Evolutionary conservation across 2,113 vertebrate genomes (phyloP), one percentile per base, ranked within the genome.

Genomic region (Copsychus sechellarum): DNA sequence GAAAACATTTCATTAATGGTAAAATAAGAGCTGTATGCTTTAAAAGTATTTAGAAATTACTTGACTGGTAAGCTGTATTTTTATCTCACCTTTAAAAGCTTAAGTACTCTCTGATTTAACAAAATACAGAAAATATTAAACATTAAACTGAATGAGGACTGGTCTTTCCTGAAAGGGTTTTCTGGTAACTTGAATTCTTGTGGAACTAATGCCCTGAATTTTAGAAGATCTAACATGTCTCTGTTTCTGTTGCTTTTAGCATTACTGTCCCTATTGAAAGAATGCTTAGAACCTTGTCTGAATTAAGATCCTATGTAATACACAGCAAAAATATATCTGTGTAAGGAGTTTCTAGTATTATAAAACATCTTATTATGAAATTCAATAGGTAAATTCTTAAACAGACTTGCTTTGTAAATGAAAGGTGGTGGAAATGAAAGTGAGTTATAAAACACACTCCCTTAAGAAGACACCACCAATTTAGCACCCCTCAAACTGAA

Each of bases 1-100:
- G 31, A 77, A 96, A 94, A 82, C 53, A 79, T 40, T 70, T 93
- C 73, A 81, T 72, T 77, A 81, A 91, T 85, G 28, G 85, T 92
- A 86, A 86, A 96, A 65, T 48, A 81, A 92, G 38, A 69, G 29
- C 57, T 51, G 38, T 53, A 31, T 57, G 14, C 20, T 42, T 88
- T 67, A 56, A 26, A 78, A 29, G 38, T 66, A 84, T 86, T 78
- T 81, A 19, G 77, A 57, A 81, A 65, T 80, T 74, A 81, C 50
- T 72, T 86, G 58, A 54, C 28, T 67, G 12, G 11, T 72, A 90
- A 84, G 42, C 57, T 88, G 10, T 36, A 48, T 77, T 94, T 94
- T 86, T 87, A 66, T 73, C 51, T 91, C 58, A 51, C 45, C 42
- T 87, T 73, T 45, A 77, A 86, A 81, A 25, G 28, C 12, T 57